Conservation (phyloP, 2,888 invertebrate species). For the Acleris holmiana region DNA sequence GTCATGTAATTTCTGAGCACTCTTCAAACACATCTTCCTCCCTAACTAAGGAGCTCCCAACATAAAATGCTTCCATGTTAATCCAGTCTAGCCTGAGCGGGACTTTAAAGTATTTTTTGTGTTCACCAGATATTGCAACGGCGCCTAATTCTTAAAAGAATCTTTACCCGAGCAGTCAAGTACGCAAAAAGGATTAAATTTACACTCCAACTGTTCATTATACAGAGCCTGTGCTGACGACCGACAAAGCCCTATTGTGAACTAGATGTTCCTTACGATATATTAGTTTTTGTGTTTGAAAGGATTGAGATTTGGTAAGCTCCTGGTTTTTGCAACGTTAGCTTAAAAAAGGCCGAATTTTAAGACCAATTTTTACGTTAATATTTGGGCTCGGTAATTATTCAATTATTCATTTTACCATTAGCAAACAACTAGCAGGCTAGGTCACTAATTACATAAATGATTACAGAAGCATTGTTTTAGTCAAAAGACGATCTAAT, state of each 20-base stretch:
- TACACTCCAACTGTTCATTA: conserved; percentile 54
- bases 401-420: too few species aligned
- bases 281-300: conserved; percentile 33
- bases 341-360: neutral
- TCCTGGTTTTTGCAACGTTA: conserved; percentile 22
- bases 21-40: too few species aligned
- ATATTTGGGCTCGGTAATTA: too few species aligned
- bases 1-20: too few species aligned
- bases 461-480: neutral
- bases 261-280: conserved; percentile 3
- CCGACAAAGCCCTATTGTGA: conserved; percentile 42
- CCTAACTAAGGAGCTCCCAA: too few species aligned
- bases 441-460: too few species aligned
- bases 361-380: too few species aligned
- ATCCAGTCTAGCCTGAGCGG: neutral
- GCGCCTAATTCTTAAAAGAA: conserved; percentile 18
- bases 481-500: neutral
- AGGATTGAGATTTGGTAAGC: conserved; percentile 29
- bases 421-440: too few species aligned
- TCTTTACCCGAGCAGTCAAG: conserved; percentile 27
- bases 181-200: conserved; percentile 63
- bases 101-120: neutral
- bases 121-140: neutral
- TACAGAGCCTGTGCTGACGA: conserved; percentile 40
- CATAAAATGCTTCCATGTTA: neutral